Evolutionary conservation across 1,140 invertebrate genomes (phyloP), one percentile per base, ranked within the genome.

Genomic region (Sarcophaga peregrina): DNA sequence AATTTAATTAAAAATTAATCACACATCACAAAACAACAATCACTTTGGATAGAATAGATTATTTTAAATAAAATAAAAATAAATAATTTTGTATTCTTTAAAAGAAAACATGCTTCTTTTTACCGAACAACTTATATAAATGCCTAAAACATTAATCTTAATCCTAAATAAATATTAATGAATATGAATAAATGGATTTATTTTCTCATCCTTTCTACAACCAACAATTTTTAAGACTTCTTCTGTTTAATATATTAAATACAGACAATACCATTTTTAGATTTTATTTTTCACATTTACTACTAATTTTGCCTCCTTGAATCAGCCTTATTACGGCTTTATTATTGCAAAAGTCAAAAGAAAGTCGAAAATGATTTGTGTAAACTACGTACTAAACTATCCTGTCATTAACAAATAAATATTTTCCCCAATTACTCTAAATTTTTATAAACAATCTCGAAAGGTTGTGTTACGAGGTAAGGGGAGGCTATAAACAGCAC

Each of bases 21-120:
- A 47, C 45, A 47, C 74, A 50, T 76, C 74, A 76, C 45, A 47
- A 37, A 47, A 76, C 74, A 76, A 76, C 74, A 76, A 76, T 50
- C 45, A 76, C 74, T 76, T 76, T 50, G 74, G 48, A 37, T 20
- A 76, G 46, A 15, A 76, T 17, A 76, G 11, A 46, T 6, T 45
- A 11, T 45, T 75, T 11, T 75, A 5, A 17, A 75, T 15, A 11
- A 10, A 73, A 45, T 11, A 3, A 73, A 73, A 73, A 73, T 10
- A 52, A 52, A 68, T 68, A 68, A 68, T 20, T 68, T 20, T 8
- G 10, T 68, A 68, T 68, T 25, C 10, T 7, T 68, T 68, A 8
- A 17, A 68, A 20, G 17, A 68, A 68, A 68, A 68, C 62, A 68
- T 47, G 15, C 25, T 76, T 76, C 25, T 37, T 76, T 50, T 76